A percentile compares a stretch with the other conserved stretches of the same genome.
Conservation (phyloP, 2,888 invertebrate genomes). For the Trissonchulus latispiculum region DNA sequence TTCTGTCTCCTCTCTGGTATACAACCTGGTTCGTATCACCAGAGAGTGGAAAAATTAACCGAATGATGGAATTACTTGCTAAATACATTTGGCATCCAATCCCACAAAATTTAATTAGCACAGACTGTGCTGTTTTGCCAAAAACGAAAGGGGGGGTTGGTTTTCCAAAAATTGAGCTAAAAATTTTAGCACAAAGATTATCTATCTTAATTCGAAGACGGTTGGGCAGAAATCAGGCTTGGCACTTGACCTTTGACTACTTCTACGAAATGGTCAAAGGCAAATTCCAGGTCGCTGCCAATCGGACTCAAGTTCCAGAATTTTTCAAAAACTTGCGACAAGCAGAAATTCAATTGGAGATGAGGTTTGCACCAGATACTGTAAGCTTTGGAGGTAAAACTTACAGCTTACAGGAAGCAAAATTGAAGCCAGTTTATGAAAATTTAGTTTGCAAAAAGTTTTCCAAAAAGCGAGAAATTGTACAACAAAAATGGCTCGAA, state of each 20-base stretch:
- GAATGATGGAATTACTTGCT: background rate
- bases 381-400: background rate
- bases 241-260: background rate
- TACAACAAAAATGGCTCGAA: conserved; percentile 3
- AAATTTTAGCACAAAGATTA: background rate
- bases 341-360: background rate
- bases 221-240: background rate
- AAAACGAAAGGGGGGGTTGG: background rate
- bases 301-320: background rate
- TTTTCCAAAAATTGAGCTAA: background rate
- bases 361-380: background rate
- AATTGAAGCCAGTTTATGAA: background rate
- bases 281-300: background rate
- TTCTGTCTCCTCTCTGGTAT: background rate
- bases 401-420: background rate
- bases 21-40: background rate
- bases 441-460: background rate
- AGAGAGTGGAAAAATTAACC: background rate
- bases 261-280: background rate
- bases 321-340: background rate
- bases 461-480: background rate
- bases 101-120: background rate
- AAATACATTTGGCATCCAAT: background rate
- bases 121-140: background rate
- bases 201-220: background rate